phyloP scores from a whole-genome alignment of 2,797 vertebrate genomes.

The Sciurus carolinensis region DNA sequence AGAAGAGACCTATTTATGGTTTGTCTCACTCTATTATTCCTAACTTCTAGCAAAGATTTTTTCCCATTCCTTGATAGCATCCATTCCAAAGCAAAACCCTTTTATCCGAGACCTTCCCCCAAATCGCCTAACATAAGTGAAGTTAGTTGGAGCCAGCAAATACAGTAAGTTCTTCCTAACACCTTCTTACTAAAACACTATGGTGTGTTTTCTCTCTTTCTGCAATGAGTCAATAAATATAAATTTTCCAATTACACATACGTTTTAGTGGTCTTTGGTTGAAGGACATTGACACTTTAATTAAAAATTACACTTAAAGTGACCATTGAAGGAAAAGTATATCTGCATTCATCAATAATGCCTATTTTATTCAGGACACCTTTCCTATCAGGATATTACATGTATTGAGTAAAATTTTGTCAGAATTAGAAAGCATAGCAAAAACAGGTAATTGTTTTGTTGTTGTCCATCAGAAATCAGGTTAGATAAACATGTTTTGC shows the following conservation, averaged over 20 bases:
- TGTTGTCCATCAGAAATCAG: background rate
- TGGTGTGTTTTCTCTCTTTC: background rate
- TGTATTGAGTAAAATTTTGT: background rate
- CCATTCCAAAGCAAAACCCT: background rate
- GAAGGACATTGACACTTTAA: background rate
- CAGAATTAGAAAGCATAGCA: background rate
- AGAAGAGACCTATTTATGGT: background rate
- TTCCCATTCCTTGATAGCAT: background rate
- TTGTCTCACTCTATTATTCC: background rate
- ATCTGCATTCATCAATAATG: background rate
- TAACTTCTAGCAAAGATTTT: background rate
- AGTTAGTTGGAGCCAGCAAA: background rate
- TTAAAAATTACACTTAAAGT: constrained; percentile 6
- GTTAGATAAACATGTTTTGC: background rate
- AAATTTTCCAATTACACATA: background rate
- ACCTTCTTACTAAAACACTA: background rate
- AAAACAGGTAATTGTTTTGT: background rate
- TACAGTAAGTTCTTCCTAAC: background rate
- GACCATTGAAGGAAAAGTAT: background rate
- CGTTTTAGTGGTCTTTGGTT: background rate
- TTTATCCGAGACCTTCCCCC: accelerated
- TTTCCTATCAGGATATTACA: background rate
- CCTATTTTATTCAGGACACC: background rate
- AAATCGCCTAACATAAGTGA: background rate
- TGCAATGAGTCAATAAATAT: background rate